Percentiles rank a stretch among this genome's conserved stretches.
These are phyloP conservation scores for Bujurquina vittata DNA, from an alignment of 2,113 vertebrate genomes.

Conservation along the genomic window DNA sequence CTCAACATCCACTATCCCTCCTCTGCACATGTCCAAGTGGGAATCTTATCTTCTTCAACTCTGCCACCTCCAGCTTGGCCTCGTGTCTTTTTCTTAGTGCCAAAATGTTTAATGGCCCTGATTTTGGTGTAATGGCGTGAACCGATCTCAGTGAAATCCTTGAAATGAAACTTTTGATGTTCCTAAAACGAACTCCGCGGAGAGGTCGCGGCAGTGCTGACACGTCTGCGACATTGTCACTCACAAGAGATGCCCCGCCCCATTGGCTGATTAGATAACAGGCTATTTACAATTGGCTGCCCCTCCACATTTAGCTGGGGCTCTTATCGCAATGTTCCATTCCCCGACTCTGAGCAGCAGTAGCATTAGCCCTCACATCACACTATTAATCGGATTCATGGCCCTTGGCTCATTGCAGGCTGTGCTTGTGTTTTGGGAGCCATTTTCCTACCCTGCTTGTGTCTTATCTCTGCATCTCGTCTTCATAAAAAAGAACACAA, in stretches of 20 bases:
- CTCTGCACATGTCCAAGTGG: not conserved
- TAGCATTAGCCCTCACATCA: slow-evolving; percentile 60
- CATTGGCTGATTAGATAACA: slow-evolving; percentile 54
- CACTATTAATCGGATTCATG: slow-evolving; percentile 71
- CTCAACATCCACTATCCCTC: not conserved
- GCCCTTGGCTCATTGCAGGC: slow-evolving; percentile 44
- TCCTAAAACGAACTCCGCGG: not conserved
- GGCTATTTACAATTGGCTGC: slow-evolving; percentile 48
- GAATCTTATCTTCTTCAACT: not conserved
- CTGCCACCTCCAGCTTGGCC: not conserved
- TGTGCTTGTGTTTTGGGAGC: slow-evolving; percentile 23
- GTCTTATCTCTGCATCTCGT: slow-evolving; percentile 17
- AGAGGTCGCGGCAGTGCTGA: slow-evolving; percentile 15
- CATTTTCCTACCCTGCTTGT: slow-evolving; percentile 8
- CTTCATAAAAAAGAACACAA: not conserved
- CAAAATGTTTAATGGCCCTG: not conserved
- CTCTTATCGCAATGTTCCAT: slow-evolving; percentile 68
- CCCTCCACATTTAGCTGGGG: slow-evolving; percentile 49
- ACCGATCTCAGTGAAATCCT: not conserved
- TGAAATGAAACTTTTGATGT: slow-evolving; percentile 24
- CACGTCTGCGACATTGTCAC: not conserved
- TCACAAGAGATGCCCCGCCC: slow-evolving; percentile 26
- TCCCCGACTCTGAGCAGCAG: slow-evolving; percentile 44
- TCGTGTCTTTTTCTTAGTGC: not conserved
- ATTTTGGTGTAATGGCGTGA: slow-evolving; percentile 22